These are phyloP conservation scores for Centropristis striata DNA, from an alignment of 2,113 vertebrate species.

Conservation along the genomic window DNA sequence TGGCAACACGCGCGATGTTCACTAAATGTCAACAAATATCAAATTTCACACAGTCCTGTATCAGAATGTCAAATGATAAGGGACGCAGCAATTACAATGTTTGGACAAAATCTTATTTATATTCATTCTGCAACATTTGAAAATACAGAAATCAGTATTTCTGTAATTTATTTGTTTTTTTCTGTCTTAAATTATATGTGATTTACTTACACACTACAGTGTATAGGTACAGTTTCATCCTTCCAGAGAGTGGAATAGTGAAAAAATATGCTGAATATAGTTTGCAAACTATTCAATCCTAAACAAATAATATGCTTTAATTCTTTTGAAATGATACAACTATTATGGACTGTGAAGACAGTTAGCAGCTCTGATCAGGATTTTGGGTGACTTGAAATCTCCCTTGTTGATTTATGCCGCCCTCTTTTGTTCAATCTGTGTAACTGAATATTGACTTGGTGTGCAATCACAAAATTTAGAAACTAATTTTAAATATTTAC, in stretches of 20 bases:
- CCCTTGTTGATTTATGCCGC: conserved; percentile 70
- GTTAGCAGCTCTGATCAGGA: conserved; percentile 5
- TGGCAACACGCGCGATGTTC: conserved; percentile 34
- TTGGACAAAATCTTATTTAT: neutral
- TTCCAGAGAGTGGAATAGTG: neutral
- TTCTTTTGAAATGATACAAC: neutral
- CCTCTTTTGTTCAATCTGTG: conserved; percentile 68
- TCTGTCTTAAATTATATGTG: neutral
- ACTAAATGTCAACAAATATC: conserved; percentile 62
- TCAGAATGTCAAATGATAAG: conserved; percentile 46
- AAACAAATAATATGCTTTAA: neutral
- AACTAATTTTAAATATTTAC: neutral
- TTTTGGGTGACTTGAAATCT: conserved; percentile 4
- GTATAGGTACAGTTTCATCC: neutral
- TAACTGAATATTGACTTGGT: conserved; percentile 30
- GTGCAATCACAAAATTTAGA: neutral
- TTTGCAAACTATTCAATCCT: neutral
- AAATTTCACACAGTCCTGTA: conserved; percentile 18
- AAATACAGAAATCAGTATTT: neutral
- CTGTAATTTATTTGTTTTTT: neutral
- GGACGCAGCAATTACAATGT: neutral
- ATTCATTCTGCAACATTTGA: neutral
- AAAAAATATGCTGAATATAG: neutral
- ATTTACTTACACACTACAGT: neutral
- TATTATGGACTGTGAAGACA: neutral